Base-by-base conservation (phyloP, 2,797 vertebrate genomes). In the Hydrolagus colliei region DNA sequence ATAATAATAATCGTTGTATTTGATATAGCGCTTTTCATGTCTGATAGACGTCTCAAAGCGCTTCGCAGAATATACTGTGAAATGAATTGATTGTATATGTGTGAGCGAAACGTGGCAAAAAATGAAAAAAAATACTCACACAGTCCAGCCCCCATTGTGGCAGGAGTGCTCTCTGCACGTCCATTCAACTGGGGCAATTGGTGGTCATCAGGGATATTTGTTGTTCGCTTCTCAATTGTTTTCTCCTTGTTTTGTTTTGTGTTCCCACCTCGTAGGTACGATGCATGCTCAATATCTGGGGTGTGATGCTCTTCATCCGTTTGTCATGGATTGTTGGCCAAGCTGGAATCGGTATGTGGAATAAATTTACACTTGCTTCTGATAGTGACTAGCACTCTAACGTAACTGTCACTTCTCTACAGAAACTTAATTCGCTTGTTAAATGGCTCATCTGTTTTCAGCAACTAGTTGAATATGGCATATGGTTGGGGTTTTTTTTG, bases 271-370 rank as follows among this genome's bases (percentile, higher is more conserved):
- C 20, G 72, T 91, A 95, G 98, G 97, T 99, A 82, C 96, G 98
- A 91, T 99, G 97, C 90, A 99, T 99, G 98, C 90, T 99, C 91
- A 99, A 99, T 94, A 99, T 99, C 78, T 99, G 98, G 97, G 97
- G 97, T 86, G 98, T 99, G 90, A 99, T 99, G 97, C 96, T 99
- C 85, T 99, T 99, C 91, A 99, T 99, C 90, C 95, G 98, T 86
- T 94, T 99, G 86, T 96, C 97, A 0, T 99, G 98, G 98, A 99
- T 99, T 88, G 98, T 99, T 73, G 98, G 98, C 88, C 97, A 98
- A 86, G 95, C 97, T 91, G 98, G 98, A 86, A 97, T 99, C 88
- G 98, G 98, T 98, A 94, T 91, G 96, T 89, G 14, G 65, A 86
- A 74, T 41, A 86, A 86, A 67, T 59, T 61, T 32, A 61, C 75